Percentiles rank a stretch among this genome's conserved stretches.
These are phyloP conservation scores for Baryphthengus martii DNA, from an alignment of 2,113 vertebrate species.

Conservation along the genomic window DNA sequence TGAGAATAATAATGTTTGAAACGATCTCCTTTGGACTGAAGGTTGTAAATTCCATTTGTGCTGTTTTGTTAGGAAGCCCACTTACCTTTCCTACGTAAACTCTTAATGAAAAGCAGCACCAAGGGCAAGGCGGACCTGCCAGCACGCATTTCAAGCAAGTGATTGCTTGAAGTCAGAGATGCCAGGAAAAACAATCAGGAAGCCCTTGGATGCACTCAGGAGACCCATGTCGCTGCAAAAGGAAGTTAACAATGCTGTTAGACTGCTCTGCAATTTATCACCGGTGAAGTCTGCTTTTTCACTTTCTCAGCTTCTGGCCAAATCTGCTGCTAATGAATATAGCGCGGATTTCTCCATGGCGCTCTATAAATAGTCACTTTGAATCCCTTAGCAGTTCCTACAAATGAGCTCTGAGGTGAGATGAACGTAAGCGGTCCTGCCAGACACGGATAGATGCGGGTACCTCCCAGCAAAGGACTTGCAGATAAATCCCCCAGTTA, in stretches of 20 bases:
- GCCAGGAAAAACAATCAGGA: constrained; percentile 11
- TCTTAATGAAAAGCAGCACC: background rate
- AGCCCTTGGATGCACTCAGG: background rate
- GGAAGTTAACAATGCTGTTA: background rate
- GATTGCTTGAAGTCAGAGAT: background rate
- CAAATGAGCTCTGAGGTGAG: background rate
- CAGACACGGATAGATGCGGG: background rate
- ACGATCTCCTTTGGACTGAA: background rate
- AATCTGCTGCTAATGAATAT: background rate
- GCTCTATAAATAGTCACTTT: background rate
- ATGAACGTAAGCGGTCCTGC: background rate
- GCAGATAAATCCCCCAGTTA: background rate
- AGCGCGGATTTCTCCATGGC: background rate
- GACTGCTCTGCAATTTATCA: background rate
- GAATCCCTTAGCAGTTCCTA: background rate
- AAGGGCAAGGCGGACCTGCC: background rate
- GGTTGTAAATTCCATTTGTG: background rate
- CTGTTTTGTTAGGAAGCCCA: background rate
- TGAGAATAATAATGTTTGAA: background rate
- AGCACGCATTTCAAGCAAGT: background rate
- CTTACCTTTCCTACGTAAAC: background rate
- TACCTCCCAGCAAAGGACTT: background rate
- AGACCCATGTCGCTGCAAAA: background rate
- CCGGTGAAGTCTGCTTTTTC: background rate
- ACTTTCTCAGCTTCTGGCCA: background rate